These are phyloP conservation scores for Hydrochoerus hydrochaeris DNA, from an alignment of 2,113 vertebrate genomes.

Conservation along the genomic window DNA sequence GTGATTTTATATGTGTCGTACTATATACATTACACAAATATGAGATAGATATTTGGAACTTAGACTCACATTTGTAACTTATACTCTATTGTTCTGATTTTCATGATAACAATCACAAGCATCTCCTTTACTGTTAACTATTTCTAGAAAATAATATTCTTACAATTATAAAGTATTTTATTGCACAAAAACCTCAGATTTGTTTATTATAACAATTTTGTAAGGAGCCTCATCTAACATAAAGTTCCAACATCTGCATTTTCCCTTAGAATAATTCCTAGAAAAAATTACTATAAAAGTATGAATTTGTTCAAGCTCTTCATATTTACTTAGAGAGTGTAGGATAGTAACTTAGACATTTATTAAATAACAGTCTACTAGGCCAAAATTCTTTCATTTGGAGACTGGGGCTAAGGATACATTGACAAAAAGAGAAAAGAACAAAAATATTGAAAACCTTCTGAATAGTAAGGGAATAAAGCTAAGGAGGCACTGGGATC, in stretches of 20 bases:
- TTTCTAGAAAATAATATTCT: slow-evolving; percentile 30
- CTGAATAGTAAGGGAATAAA: background rate
- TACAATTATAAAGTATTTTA: background rate
- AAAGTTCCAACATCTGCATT: background rate
- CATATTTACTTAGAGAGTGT: slow-evolving; percentile 27
- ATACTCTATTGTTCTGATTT: background rate
- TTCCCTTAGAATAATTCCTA: background rate
- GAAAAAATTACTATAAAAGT: background rate
- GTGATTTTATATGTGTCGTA: background rate
- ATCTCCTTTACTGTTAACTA: background rate
- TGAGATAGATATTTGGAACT: background rate
- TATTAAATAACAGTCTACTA: slow-evolving; percentile 12
- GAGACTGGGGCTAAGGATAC: background rate
- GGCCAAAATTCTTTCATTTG: background rate
- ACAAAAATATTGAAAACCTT: background rate
- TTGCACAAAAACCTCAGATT: background rate
- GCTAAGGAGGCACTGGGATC: background rate
- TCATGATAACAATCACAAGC: background rate
- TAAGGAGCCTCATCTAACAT: background rate
- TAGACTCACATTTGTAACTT: background rate
- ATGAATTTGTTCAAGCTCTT: background rate
- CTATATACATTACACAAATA: background rate
- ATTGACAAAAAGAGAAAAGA: background rate
- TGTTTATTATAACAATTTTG: background rate
- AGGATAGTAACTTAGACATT: background rate